Conservation (phyloP, 2,113 vertebrate genomes). For the Hyperoodon ampullatus region DNA sequence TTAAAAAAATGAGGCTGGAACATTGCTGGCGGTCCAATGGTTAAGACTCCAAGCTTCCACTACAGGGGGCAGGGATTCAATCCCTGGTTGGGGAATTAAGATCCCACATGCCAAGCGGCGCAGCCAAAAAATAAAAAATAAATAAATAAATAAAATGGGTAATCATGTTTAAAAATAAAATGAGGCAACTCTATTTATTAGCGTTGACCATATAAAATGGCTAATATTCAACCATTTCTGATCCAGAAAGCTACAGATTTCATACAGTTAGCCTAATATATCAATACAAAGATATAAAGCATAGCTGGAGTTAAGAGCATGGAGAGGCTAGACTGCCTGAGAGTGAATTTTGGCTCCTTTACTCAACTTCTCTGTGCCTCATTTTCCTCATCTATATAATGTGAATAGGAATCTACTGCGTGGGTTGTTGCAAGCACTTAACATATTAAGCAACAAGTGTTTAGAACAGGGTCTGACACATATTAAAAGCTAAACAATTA, state of each 20-base stretch:
- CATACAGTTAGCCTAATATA: not conserved
- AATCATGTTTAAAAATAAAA: not conserved
- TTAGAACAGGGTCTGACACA: not conserved
- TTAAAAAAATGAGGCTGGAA: not conserved
- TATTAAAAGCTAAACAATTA: not conserved
- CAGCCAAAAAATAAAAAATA: too few relatives aligned
- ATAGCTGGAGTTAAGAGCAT: not conserved
- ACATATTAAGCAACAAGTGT: not conserved
- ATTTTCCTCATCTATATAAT: not conserved
- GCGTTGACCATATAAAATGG: not conserved
- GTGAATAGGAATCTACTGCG: not conserved
- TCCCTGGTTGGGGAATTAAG: too few relatives aligned
- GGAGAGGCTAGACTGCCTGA: not conserved
- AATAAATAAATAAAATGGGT: too few relatives aligned
- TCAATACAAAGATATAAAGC: not conserved
- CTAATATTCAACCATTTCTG: slow-evolving; percentile 23
- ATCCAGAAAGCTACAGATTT: not conserved
- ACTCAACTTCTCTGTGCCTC: not conserved
- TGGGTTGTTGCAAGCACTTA: not conserved
- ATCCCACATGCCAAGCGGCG: too few relatives aligned
- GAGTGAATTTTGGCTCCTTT: not conserved
- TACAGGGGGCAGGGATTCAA: too few relatives aligned
- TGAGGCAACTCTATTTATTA: not conserved
- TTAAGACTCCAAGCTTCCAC: too few relatives aligned
- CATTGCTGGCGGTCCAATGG: too few relatives aligned